These are phyloP conservation scores for Timema podura DNA, from an alignment of 2,888 invertebrate species.

Conservation along the genomic window DNA sequence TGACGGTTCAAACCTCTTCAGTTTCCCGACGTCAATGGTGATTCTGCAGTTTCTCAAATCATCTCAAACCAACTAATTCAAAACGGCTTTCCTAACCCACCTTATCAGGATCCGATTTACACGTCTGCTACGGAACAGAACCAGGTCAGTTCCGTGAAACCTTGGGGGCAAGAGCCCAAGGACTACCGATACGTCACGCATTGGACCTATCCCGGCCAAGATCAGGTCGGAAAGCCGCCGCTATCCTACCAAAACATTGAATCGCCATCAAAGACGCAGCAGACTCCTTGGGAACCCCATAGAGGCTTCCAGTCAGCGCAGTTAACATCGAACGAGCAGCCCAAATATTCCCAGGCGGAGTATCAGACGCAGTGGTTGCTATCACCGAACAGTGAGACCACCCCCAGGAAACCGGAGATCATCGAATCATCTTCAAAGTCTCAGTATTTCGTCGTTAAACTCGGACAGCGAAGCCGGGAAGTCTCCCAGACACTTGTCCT, in stretches of 20 bases:
- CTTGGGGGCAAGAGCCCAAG: background rate
- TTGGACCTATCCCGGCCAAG: background rate
- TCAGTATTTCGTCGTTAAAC: no score
- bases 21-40: background rate
- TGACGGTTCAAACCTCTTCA: constrained; percentile 6
- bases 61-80: no score
- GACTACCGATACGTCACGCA: background rate
- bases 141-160: background rate
- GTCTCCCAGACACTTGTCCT: background rate
- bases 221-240: background rate
- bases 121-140: no score
- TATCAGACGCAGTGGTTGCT: background rate
- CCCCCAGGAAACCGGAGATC: background rate
- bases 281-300: background rate
- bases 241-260: constrained; percentile 6
- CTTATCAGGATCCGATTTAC: no score
- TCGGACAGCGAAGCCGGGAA: no score
- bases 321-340: background rate
- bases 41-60: background rate
- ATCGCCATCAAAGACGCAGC: background rate
- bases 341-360: background rate
- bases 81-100: no score
- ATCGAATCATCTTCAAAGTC: no score
- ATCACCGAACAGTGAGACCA: background rate
- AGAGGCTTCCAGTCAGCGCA: background rate